These are phyloP conservation scores for Xyliphius kryptos DNA, from an alignment of 2,113 vertebrate species.

Conservation along the genomic window DNA sequence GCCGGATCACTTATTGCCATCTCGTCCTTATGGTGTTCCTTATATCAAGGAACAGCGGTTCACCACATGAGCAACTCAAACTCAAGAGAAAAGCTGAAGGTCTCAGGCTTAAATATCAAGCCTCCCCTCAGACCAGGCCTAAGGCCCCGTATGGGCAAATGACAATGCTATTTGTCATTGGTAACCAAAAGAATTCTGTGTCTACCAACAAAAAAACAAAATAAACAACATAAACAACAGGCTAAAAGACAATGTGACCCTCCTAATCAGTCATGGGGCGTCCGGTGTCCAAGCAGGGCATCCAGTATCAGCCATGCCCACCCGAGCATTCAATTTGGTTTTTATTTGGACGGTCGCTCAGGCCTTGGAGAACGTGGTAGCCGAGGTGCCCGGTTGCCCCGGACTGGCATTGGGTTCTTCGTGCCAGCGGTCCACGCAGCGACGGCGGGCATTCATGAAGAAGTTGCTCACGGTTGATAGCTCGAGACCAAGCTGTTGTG, in stretches of 20 bases:
- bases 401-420: conserved; percentile 76
- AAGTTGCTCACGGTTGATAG: conserved; percentile 98
- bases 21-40: conserved; percentile 19
- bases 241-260: conserved; percentile 27
- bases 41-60: background rate
- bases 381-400: conserved; percentile 72
- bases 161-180: conserved; percentile 1
- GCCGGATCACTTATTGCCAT: conserved; percentile 34
- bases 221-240: conserved; percentile 7
- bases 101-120: conserved; percentile 41
- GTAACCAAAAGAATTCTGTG: no score
- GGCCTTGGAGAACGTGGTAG: conserved; percentile 89
- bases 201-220: no score
- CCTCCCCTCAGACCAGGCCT: conserved; percentile 27
- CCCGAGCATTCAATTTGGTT: conserved; percentile 14
- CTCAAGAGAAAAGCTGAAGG: conserved; percentile 11
- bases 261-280: conserved; percentile 17
- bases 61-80: background rate
- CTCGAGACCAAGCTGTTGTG: conserved; percentile 94
- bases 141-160: conserved; percentile 13
- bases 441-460: conserved; percentile 98
- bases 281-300: conserved; percentile 22
- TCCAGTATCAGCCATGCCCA: conserved; percentile 32
- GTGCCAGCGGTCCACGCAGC: conserved; percentile 92
- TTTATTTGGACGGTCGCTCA: conserved; percentile 56